These are phyloP conservation scores for Bujurquina vittata DNA, from an alignment of 2,113 vertebrate species.

Conservation along the genomic window DNA sequence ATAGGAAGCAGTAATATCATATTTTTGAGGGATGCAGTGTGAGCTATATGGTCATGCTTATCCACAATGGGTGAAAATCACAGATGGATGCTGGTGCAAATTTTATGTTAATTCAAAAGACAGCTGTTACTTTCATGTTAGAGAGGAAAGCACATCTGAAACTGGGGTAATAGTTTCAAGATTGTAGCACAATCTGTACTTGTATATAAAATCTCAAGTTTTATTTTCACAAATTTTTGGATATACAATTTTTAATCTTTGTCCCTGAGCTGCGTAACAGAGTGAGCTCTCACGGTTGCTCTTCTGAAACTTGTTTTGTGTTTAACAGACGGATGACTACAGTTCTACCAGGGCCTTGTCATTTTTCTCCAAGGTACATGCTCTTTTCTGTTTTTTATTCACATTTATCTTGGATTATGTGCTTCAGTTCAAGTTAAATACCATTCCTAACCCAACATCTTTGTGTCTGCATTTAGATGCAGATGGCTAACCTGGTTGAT, in stretches of 20 bases:
- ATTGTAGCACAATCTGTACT: background rate
- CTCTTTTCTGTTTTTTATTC: background rate
- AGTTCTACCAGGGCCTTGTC: slow-evolving; percentile 89
- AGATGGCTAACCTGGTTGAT: slow-evolving; percentile 97
- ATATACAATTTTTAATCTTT: background rate
- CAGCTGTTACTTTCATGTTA: background rate
- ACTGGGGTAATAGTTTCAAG: background rate
- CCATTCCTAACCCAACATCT: background rate
- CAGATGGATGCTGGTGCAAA: background rate
- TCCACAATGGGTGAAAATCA: background rate
- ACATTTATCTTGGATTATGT: background rate
- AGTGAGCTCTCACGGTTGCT: background rate
- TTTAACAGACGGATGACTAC: slow-evolving; percentile 96
- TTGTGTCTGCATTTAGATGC: slow-evolving; percentile 77
- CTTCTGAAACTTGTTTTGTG: slow-evolving; percentile 69
- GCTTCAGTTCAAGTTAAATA: background rate
- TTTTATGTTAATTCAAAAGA: background rate
- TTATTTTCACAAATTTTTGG: background rate
- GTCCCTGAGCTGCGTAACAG: background rate
- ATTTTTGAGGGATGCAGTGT: background rate
- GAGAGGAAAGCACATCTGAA: background rate
- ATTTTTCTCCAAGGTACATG: slow-evolving; percentile 94
- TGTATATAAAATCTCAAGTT: background rate
- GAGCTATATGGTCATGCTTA: background rate
- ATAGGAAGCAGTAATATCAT: too few species aligned